These are phyloP conservation scores for Anthoscopus minutus DNA, from an alignment of 2,113 vertebrate species.

Conservation along the genomic window DNA sequence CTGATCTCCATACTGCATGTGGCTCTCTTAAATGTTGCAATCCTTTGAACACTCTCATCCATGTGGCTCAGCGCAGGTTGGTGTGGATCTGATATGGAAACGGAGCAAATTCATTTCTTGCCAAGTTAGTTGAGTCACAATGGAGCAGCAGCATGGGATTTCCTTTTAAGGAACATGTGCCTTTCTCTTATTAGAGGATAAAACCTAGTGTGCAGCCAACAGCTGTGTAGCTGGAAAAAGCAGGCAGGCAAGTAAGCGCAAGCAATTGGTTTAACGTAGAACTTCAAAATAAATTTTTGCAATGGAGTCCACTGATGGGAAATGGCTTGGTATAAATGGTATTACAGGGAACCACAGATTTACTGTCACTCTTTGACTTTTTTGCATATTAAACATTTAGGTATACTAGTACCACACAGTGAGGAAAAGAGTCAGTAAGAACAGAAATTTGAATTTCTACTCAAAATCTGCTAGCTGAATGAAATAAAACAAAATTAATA, in stretches of 20 bases:
- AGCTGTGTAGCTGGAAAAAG: background rate
- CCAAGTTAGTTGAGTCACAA: slow-evolving; percentile 18
- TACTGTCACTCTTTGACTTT: background rate
- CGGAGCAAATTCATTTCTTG: background rate
- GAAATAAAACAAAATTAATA: background rate
- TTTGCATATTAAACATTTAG: background rate
- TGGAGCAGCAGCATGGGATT: background rate
- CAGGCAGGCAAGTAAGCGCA: background rate
- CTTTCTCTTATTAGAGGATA: background rate
- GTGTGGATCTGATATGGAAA: background rate
- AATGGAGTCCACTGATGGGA: background rate
- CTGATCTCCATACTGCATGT: rapidly evolving
- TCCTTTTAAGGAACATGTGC: background rate
- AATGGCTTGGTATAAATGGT: background rate
- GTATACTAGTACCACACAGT: background rate
- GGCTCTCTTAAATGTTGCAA: background rate
- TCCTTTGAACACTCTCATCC: background rate
- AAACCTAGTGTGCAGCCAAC: background rate
- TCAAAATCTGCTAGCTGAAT: background rate
- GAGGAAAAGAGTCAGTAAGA: background rate
- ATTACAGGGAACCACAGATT: background rate
- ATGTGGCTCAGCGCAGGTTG: background rate
- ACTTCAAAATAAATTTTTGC: background rate
- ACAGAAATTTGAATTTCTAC: background rate
- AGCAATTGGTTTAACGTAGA: background rate